Evolutionary conservation across 2,888 invertebrate species (phyloP), one percentile per base, ranked within the genome.

Genomic region (Lithophane leautieri): DNA sequence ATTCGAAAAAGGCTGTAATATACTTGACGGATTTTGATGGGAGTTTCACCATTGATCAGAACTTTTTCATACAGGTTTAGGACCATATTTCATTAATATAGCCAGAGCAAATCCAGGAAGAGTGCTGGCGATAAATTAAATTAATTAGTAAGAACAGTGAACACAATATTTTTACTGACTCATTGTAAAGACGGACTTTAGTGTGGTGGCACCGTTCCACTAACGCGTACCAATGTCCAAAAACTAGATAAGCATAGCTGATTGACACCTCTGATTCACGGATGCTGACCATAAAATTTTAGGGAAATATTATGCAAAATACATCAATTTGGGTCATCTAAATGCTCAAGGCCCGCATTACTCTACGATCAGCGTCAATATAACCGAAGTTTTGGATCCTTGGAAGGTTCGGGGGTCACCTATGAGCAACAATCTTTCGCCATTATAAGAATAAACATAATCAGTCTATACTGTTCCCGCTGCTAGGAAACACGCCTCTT

Each of bases 251-350:
- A n/a, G 8, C 8, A 16, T 11, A 62, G 28, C 47, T 56, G 11
- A 71, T 47, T 73, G 50, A 40, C 73, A 44, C 25, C 12, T n/a
- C 22, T 12, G 58, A 19, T 50, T 56, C 47, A 63, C 22, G 11
- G 44, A 34, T n/a, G 42, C 52, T 19, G 28, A 22, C 40, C 22
- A 58, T n/a, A 3, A 22, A 4, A 4, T 47, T 40, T 50, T 34
- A 28, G 19, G 16, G 14, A 50, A 25, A 25, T 16, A 34, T n/a
- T 0, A 16, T 12, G 2, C 16, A n/a, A 52, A 28, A 42, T 28
- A 19, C n/a, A 11, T 40, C 7, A 19, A 65, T 47, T 1, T 6
- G 14, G 34, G 44, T 62, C 42, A 62, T n/a, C 14, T 63, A 9
- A 42, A 19, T 50, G 47, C 47, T 69, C 25, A 25, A 19, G 61